phyloP scores from a whole-genome alignment of 2,113 vertebrate genomes.

The Barnardius zonarius region DNA sequence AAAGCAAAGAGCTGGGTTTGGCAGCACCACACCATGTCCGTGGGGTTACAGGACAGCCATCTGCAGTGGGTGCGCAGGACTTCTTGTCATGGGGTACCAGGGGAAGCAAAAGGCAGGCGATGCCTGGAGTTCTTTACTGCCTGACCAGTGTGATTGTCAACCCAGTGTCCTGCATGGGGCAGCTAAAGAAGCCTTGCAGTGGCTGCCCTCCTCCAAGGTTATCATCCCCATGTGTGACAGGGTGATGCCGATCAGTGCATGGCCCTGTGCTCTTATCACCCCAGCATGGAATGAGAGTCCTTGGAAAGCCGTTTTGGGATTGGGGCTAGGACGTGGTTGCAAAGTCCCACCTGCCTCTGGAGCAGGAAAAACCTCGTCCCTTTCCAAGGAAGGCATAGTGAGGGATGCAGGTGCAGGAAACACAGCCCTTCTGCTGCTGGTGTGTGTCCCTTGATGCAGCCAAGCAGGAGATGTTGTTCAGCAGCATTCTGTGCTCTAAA shows the following conservation, averaged over 20 bases:
- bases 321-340: not conserved
- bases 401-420: not conserved
- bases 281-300: not conserved
- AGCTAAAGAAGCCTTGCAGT: not conserved
- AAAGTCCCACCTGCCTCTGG: not conserved
- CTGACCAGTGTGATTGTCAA: not conserved
- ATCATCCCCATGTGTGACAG: fast-evolving
- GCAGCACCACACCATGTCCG: fast-evolving
- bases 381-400: not conserved
- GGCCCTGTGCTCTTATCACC: not conserved
- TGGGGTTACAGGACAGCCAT: not conserved
- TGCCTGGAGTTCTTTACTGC: not conserved
- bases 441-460: not conserved
- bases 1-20: not conserved
- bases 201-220: not conserved
- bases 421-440: fast-evolving
- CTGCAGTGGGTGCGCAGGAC: not conserved
- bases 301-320: not conserved
- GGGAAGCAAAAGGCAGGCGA: not conserved
- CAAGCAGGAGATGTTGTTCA: not conserved
- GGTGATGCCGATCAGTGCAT: fast-evolving
- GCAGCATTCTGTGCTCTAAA: not conserved
- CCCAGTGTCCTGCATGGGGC: not conserved
- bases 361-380: not conserved
- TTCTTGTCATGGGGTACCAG: not conserved